Evolutionary conservation across 2,797 vertebrate species (phyloP).

Genomic region (Crenuchus spilurus): DNA sequence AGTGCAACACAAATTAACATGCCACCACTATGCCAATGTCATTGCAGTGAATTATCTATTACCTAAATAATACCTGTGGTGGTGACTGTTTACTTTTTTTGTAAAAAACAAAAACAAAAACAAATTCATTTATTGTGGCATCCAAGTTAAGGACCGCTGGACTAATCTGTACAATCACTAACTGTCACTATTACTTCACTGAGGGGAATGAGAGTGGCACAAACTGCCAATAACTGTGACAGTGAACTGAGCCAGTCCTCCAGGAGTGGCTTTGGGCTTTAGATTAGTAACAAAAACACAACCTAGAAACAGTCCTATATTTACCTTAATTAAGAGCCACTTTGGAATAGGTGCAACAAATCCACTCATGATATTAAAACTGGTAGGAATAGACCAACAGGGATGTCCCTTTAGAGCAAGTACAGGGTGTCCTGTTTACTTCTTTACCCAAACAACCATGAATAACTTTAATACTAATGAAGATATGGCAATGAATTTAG

Average conservation of each 20-base stretch:
- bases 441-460: too few species aligned
- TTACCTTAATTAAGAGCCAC: conserved; percentile 52
- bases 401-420: not conserved
- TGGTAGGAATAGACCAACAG: not conserved
- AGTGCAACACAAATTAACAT: too few species aligned
- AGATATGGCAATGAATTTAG: too few species aligned
- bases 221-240: not conserved
- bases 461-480: too few species aligned
- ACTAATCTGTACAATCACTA: not conserved
- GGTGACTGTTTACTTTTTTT: too few species aligned
- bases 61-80: too few species aligned
- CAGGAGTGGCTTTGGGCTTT: conserved; percentile 7
- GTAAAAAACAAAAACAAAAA: too few species aligned
- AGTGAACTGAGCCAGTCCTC: not conserved
- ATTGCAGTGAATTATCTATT: too few species aligned
- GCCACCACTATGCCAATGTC: too few species aligned
- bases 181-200: not conserved
- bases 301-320: conserved; percentile 55
- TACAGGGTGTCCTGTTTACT: too few species aligned
- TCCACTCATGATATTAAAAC: not conserved
- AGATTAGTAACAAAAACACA: conserved; percentile 66
- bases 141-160: not conserved
- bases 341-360: not conserved
- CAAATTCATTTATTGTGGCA: not conserved
- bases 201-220: conserved; percentile 49